A percentile compares a stretch with the other conserved stretches of the same genome.
phyloP scores from a whole-genome alignment of 2,113 vertebrate species.

The Grantiella picta region DNA sequence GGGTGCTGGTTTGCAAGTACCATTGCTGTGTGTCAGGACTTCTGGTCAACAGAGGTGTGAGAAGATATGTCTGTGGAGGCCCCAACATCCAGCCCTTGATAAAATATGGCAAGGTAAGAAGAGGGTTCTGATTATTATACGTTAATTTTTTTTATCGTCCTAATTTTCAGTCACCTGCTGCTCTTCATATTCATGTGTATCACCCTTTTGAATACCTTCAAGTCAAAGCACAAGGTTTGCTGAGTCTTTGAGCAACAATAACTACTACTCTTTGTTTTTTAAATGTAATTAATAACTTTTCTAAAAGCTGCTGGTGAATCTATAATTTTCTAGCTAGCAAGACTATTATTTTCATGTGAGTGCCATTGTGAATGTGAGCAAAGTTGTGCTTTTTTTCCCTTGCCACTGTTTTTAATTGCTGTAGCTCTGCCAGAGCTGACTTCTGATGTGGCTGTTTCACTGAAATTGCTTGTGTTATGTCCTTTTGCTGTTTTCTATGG shows the following conservation, averaged over 20 bases:
- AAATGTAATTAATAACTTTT: background rate
- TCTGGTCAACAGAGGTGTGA: rapidly evolving
- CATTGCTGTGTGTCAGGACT: background rate
- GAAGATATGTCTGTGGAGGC: background rate
- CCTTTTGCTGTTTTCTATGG: background rate
- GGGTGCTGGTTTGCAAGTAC: background rate
- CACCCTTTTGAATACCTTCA: background rate
- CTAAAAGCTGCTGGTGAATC: background rate
- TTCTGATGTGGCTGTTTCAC: background rate
- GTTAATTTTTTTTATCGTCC: background rate
- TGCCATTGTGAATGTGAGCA: background rate
- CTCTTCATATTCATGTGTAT: background rate
- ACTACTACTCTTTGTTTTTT: background rate
- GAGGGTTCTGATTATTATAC: background rate
- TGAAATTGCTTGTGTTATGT: background rate
- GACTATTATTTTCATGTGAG: background rate
- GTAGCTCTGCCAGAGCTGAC: background rate
- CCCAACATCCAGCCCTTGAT: background rate
- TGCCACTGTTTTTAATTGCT: background rate
- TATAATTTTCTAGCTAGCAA: background rate
- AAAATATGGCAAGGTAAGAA: background rate
- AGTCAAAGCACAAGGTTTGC: background rate
- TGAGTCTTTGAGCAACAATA: background rate
- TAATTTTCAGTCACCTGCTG: background rate
- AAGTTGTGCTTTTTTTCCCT: background rate